phyloP scores from a whole-genome alignment of 2,113 vertebrate species.

The Platysteira castanea region DNA sequence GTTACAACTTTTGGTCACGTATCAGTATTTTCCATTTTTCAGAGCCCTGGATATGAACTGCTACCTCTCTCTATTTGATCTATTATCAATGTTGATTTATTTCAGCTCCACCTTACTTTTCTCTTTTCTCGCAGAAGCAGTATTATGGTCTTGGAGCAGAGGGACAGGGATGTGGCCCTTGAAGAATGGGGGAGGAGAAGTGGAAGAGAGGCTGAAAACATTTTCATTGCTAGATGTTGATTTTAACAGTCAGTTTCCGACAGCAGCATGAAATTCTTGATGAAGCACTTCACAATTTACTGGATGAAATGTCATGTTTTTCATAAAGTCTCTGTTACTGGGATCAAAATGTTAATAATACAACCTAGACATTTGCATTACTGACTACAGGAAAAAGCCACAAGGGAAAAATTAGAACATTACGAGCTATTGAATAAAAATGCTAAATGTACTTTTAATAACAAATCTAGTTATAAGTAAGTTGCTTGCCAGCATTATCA shows the following conservation, averaged over 20 bases:
- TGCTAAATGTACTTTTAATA: not conserved
- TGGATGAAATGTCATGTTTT: not conserved
- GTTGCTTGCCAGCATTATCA: not conserved
- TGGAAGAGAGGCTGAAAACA: not conserved
- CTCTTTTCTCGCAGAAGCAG: not conserved
- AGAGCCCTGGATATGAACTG: not conserved
- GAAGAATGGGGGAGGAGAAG: not conserved
- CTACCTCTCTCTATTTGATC: not conserved
- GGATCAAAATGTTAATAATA: not conserved
- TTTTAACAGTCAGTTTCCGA: not conserved
- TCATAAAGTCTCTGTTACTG: not conserved
- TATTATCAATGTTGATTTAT: not conserved
- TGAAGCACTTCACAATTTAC: not conserved
- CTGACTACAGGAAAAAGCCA: not conserved
- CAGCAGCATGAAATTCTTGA: not conserved
- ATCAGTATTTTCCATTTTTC: not conserved
- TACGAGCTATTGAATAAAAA: not conserved
- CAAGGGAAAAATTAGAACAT: not conserved
- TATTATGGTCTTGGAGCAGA: not conserved
- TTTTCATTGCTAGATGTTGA: not conserved
- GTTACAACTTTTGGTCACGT: not conserved
- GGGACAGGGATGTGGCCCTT: not conserved
- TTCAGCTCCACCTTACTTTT: not conserved
- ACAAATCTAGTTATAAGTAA: not conserved
- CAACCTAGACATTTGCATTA: not conserved